Evolutionary conservation across 2,888 invertebrate species (phyloP), one percentile per base, ranked within the genome.

Genomic region (Eumacrocentrus americanus): DNA sequence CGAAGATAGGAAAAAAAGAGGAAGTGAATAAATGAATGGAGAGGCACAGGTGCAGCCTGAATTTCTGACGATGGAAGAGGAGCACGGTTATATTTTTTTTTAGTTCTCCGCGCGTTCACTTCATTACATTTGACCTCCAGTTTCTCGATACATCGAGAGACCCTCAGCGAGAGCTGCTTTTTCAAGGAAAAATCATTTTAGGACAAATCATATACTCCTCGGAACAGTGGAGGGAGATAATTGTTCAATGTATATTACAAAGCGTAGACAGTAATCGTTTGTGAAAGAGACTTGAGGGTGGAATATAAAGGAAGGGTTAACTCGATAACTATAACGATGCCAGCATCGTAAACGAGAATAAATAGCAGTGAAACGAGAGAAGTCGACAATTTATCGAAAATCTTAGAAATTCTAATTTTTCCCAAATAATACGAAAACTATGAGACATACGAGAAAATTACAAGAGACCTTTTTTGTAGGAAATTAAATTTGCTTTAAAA

Each of bases 1-100:
- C 60, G 50, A 60, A 61, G 63, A 54, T 63, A 58, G 63, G 60
- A 54, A 54, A 53, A 62, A 60, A 59, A 59, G 58, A 59, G 52
- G 59, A 64, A 51, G 61, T 66, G 64, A 54, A 61, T 60, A 63
- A 63, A 60, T 40, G 64, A 55, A 46, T 51, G n/a, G 58, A 60
- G 50, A 37, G 22, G 16, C 54, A 67, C 53, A 60, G 66, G 63
- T 67, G 61, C 57, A 54, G 18, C 12, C 34, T 4, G 9, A 34
- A 16, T 29, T 18, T 35, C n/a, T 14, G 34, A 11, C 7, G 29
- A 16, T 22, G 5, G 37, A 22, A 7, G 14, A 20, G 6, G 35
- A 7, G 7, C 16, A 4, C 16, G 18, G 12, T 14, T 11, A n/a
- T 50, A 53, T 53, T 34, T 42, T 50, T 58, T 35, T 38, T 53